phyloP scores from a whole-genome alignment of 2,113 vertebrate species.

The Heteronetta atricapilla region DNA sequence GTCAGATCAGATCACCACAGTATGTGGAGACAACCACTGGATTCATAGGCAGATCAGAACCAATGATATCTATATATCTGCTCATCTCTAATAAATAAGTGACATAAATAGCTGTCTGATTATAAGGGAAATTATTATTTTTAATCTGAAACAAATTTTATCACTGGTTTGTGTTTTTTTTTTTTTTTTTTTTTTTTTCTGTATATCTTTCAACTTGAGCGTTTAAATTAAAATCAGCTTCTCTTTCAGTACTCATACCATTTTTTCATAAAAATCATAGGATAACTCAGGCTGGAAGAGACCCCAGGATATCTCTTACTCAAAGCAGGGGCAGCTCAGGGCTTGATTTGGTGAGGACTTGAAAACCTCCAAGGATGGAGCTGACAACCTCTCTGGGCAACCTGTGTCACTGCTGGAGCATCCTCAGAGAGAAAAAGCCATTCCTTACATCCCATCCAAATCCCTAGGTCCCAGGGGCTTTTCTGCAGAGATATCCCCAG shows the following conservation, averaged over 20 bases:
- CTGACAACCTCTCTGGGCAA: background rate
- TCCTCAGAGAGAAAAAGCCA: background rate
- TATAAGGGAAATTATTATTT: background rate
- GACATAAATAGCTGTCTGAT: background rate
- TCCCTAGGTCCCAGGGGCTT: background rate
- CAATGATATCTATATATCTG: background rate
- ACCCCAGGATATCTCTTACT: background rate
- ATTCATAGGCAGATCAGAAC: background rate
- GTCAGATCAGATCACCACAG: background rate
- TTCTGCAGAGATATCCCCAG: background rate
- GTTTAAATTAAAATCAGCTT: background rate
- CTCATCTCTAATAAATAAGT: background rate
- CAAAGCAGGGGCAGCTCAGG: background rate
- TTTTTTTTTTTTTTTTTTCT: background rate
- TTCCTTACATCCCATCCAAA: background rate
- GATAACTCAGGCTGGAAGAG: background rate
- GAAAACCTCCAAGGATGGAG: background rate
- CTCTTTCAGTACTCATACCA: background rate
- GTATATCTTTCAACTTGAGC: background rate
- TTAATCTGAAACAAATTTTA: background rate
- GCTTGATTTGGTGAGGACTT: background rate
- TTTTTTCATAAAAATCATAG: background rate
- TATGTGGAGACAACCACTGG: background rate
- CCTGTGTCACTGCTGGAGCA: background rate
- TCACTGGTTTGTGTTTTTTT: background rate